Evolutionary conservation across 2,888 invertebrate species (phyloP), one percentile per base, ranked within the genome.

Genomic region (Cremastinae sp.): DNA sequence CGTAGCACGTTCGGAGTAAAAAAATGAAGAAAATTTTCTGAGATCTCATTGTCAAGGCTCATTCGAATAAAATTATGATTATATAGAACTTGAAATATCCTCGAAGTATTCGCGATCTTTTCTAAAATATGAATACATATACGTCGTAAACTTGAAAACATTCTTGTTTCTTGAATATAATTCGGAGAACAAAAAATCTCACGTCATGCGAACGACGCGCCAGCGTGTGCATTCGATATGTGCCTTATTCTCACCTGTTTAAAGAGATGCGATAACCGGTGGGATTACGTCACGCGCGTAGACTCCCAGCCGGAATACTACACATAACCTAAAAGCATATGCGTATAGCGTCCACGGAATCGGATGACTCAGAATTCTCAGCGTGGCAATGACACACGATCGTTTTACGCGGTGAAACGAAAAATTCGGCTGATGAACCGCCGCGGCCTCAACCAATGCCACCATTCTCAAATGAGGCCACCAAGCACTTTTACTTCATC

Each of bases 171-270:
- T n/a, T n/a, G n/a, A n/a, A n/a, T n/a, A n/a, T n/a, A n/a, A n/a
- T n/a, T n/a, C n/a, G n/a, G n/a, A n/a, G n/a, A n/a, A n/a, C n/a
- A n/a, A n/a, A n/a, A n/a, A n/a, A n/a, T 47, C 4, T 4, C 7
- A n/a, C 28, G 9, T 35, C 9, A 39, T 20, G 12, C 5, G 20
- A 8, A 8, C 18, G 7, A 14, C 9, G 18, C 14, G 43, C 4
- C 39, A 8, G 37, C 18, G 58, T 45, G 51, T 37, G 35, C 35
- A n/a, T 49, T 10, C 41, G 39, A 61, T 53, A 70, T 64, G 64
- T 20, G 59, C 28, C 14, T 69, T 35, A 70, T 65, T 47, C 80
- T 78, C 81, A 84, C 83, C 83, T 84, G 83, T 78, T 81, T 78
- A 75, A 75, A 77, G 74, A 69, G 53, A 73, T 75, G 75, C 70